Base-by-base conservation (phyloP, 1,140 invertebrate species). In the Neelides sp. region DNA sequence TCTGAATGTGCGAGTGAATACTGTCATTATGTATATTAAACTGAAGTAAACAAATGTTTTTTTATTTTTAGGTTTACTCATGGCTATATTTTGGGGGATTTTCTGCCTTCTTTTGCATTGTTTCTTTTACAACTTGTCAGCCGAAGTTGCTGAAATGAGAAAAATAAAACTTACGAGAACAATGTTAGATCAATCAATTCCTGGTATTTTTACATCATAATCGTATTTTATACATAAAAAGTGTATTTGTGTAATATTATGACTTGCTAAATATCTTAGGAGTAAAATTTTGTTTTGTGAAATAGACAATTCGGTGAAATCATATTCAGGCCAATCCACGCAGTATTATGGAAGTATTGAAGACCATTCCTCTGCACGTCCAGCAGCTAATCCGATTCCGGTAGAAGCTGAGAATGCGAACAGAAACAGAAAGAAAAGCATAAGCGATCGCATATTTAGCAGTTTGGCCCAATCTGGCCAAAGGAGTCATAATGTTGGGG, bases 111-210 rank as follows among this genome's bases (percentile, higher is more conserved):
- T 50, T 1, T 53, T 51, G 5, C n/a, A 46, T 7, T 57, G 52
- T 32, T 50, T 57, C 47, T 57, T 57, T 19, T 50, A 53, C 40
- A 57, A 57, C 27, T 30, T 57, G 1, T 46, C 55, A 2, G 42
- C 41, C 12, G 55, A 57, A 13, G 22, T 57, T 2, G 50, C 39
- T 17, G 3, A 40, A 4, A 27, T 53, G 50, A 50, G n/a, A n/a
- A n/a, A n/a, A n/a, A n/a, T n/a, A n/a, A n/a, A n/a, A n/a, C n/a
- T n/a, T n/a, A n/a, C n/a, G n/a, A n/a, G n/a, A n/a, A n/a, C n/a
- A n/a, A n/a, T n/a, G n/a, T n/a, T n/a, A n/a, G n/a, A n/a, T n/a
- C n/a, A n/a, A n/a, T n/a, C n/a, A n/a, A n/a, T n/a, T n/a, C n/a
- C n/a, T n/a, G n/a, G n/a, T n/a, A n/a, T n/a, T n/a, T n/a, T n/a